Base-by-base conservation (phyloP, 37 sponge, comb jelly and placozoan species). In the Hexactinellida sp. region DNA sequence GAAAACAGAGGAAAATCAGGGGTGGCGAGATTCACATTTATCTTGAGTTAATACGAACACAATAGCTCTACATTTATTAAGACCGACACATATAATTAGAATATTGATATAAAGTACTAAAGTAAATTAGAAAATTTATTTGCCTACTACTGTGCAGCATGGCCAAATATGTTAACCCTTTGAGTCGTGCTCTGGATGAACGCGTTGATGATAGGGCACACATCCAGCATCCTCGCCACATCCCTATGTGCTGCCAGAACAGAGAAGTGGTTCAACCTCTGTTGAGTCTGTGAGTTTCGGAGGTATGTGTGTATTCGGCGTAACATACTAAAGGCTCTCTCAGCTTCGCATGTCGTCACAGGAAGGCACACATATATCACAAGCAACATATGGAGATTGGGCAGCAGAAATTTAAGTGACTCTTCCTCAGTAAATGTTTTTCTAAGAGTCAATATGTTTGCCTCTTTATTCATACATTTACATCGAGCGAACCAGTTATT, bases 341-440 rank as follows among this genome's bases (percentile, higher is more conserved):
- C 76, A 63, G 76, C 76, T 63, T 63, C 76, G 76, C 76, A 63
- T 63, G 34, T 63, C 76, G 76, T 63, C 76, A 63, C 76, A 63
- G 76, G 76, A 21, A 63, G 76, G 76, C 76, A 63, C 76, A 63
- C 76, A 63, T 63, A 47, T n/a, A 63, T 63, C 76, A 63, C 76
- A 63, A 7, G 13, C 76, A 63, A 63, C 76, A 63, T 63, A 63
- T 63, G 76, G 76, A 63, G 76, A 41, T 63, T 63, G 34, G 76
- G 76, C 21, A 63, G 25, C 76, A 63, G 76, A 63, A 63, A 63
- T 63, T 63, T 63, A 7, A 63, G 76, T 41, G n/a, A 63, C 25
- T 63, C 76, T 63, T 63, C 76, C 76, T 63, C 76, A 63, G 76
- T n/a, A 63, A 63, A 63, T 63, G 76, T 63, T 63, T 63, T 63